A percentile compares a stretch with the other conserved stretches of the same genome.
These are phyloP conservation scores for Rotaria socialis DNA, from an alignment of 2,888 invertebrate genomes.

Conservation along the genomic window DNA sequence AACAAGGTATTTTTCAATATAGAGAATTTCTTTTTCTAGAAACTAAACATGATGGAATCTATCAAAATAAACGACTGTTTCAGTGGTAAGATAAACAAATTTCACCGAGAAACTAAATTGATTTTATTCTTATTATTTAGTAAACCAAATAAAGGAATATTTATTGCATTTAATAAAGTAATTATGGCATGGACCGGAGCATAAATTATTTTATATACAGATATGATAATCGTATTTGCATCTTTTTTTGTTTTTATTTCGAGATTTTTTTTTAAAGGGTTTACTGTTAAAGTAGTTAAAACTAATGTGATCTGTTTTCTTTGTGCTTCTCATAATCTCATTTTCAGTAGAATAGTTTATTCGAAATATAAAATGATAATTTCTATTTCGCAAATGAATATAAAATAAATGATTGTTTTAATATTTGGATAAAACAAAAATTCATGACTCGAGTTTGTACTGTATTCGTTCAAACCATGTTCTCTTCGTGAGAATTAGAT, in stretches of 20 bases:
- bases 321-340: background rate
- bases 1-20: too few relatives aligned
- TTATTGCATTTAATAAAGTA: constrained; percentile 59
- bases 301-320: background rate
- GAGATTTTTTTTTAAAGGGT: background rate
- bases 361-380: background rate
- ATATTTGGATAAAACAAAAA: too few relatives aligned
- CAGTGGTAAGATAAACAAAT: constrained; percentile 52
- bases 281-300: background rate
- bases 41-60: constrained; percentile 59
- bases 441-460: too few relatives aligned
- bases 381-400: too few relatives aligned
- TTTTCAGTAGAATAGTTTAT: background rate
- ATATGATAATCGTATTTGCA: background rate
- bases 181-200: constrained; percentile 50
- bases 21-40: constrained; percentile 50
- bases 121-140: constrained; percentile 51
- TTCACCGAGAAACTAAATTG: background rate
- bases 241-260: background rate
- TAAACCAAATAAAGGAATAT: constrained; percentile 58
- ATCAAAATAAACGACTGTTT: constrained; percentile 57
- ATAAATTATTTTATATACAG: background rate
- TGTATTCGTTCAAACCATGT: too few relatives aligned
- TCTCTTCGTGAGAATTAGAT: too few relatives aligned
- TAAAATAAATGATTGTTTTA: too few relatives aligned